phyloP scores from a whole-genome alignment of 2,113 vertebrate species.

The Eupsittula cactorum region DNA sequence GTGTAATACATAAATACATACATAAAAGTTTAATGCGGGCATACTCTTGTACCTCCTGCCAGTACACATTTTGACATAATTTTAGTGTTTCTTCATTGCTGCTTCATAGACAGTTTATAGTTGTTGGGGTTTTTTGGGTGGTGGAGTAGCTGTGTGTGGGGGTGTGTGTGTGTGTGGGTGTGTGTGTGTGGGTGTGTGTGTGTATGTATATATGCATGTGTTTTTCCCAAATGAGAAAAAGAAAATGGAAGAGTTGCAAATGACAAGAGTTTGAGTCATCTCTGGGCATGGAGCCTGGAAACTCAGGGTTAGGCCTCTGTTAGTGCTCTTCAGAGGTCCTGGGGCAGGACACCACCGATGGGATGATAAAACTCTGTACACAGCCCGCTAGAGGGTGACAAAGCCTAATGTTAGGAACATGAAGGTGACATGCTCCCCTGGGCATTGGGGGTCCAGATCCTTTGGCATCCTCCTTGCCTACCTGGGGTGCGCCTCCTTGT shows the following conservation, averaged over 20 bases:
- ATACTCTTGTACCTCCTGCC: background rate
- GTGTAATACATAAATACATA: slow-evolving; percentile 63
- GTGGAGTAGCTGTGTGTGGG: background rate
- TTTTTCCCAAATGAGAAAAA: background rate
- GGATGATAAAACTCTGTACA: background rate
- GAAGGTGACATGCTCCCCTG: background rate
- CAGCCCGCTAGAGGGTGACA: slow-evolving; percentile 60
- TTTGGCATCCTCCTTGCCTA: background rate
- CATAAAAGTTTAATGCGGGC: slow-evolving; percentile 65
- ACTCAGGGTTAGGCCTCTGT: background rate
- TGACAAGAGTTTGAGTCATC: background rate
- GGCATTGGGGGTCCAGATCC: background rate
- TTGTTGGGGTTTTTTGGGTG: background rate
- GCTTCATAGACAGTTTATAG: background rate
- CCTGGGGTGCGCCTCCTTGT: accelerated
- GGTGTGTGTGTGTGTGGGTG: too few species aligned
- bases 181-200: background rate
- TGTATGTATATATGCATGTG: background rate
- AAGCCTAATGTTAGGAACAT: background rate
- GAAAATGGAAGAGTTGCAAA: background rate
- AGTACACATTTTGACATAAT: background rate
- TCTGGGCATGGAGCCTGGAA: background rate
- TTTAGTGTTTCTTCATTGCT: slow-evolving; percentile 31
- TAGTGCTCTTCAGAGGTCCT: background rate
- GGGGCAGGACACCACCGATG: background rate